phyloP scores from a whole-genome alignment of 2,113 vertebrate genomes.

The Pseudolaguvia tuberculata region DNA sequence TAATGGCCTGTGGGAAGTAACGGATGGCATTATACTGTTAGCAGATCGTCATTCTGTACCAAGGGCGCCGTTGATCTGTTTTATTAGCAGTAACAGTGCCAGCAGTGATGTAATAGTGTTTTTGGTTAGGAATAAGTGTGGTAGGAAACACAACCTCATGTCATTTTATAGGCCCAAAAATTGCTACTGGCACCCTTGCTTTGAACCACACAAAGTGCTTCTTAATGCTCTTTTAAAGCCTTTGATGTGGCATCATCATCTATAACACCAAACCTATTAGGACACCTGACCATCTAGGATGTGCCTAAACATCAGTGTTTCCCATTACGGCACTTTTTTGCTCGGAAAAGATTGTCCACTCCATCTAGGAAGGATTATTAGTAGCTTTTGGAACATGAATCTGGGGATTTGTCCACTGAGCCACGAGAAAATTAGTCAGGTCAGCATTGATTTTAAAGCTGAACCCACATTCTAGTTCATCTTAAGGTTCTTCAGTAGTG shows the following conservation, averaged over 20 bases:
- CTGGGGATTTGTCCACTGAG: background rate
- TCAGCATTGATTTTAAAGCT: background rate
- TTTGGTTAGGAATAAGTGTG: too few species aligned
- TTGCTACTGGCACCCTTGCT: too few species aligned
- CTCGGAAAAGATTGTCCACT: too few species aligned
- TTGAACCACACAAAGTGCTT: too few species aligned
- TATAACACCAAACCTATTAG: background rate
- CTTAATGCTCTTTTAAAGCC: background rate
- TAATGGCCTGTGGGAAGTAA: slow-evolving; percentile 17
- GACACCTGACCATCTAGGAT: background rate
- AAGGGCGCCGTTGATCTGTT: background rate
- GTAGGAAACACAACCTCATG: too few species aligned
- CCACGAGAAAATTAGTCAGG: background rate
- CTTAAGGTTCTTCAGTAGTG: background rate
- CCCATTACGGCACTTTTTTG: too few species aligned
- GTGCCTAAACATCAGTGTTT: background rate
- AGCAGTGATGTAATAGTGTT: too few species aligned
- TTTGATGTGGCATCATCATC: background rate
- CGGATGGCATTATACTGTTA: background rate
- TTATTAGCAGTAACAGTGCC: too few species aligned
- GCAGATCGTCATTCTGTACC: background rate
- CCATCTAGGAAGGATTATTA: background rate
- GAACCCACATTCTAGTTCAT: background rate
- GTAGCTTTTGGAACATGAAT: background rate
- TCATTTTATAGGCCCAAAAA: too few species aligned